Conservation (phyloP, 2,888 invertebrate genomes). For the Phyto melanocephala region DNA sequence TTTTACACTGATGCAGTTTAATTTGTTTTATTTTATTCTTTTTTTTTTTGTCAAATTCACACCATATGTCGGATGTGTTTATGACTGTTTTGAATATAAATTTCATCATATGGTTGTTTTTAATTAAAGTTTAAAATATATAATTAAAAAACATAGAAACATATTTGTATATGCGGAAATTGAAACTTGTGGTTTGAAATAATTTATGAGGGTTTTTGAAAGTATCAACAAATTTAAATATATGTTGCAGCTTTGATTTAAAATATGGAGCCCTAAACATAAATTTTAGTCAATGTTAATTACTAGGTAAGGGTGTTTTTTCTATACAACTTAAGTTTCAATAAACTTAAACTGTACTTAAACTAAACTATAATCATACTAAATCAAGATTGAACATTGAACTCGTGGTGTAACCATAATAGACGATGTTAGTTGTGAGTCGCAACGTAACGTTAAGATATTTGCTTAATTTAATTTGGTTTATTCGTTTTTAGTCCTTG, state of each 20-base stretch:
- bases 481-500: too few relatives aligned
- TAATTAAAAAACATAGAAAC: too few relatives aligned
- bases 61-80: background rate
- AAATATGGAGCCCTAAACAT: background rate
- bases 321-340: background rate
- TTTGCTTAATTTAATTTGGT: too few relatives aligned
- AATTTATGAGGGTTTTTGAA: background rate
- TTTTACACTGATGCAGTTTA: background rate
- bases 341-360: background rate
- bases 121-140: background rate
- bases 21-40: background rate
- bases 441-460: too few relatives aligned
- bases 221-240: background rate
- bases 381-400: too few relatives aligned
- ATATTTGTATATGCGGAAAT: background rate
- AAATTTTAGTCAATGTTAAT: background rate
- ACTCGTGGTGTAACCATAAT: too few relatives aligned
- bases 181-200: background rate
- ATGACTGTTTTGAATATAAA: background rate
- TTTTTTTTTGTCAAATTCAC: background rate
- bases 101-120: background rate
- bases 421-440: too few relatives aligned
- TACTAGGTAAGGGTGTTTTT: background rate
- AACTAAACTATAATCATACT: background rate
- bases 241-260: background rate